Base-by-base conservation (phyloP, 2,888 invertebrate species). In the Dorcus parallelipipedus region DNA sequence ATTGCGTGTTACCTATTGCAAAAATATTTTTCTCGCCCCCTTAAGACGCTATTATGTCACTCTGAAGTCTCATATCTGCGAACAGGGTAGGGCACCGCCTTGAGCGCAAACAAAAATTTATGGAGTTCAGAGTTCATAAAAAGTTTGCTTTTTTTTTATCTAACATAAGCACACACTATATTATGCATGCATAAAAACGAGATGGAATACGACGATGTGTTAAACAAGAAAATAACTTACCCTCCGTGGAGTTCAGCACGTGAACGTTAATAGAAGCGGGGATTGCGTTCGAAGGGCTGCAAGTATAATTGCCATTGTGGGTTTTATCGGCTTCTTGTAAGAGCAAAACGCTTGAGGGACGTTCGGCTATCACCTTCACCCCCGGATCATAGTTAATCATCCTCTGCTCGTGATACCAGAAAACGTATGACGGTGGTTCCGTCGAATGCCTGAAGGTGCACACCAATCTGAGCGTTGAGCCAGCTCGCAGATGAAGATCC, bases 241-340 rank as follows among this genome's bases (percentile, higher is more conserved):
- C 76, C 69, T 76, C 76, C n/a, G 75, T 81, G 81, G 87, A 86
- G 69, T 87, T 87, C 47, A 88, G 81, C 33, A 88, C 87, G 71
- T 88, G 88, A 23, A 88, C 86, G 40, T 85, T 82, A 23, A 87
- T 85, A 41, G 83, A 84, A 65, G 87, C 85, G 0, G 86, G 82
- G 17, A 83, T 79, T 3, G 86, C 85, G 47, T 87, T 86, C 5
- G 84, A 82, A n/a, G 87, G 87, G 1, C 83, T 83, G 68, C 88
- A 88, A 23, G 87, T 87, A 76, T 88, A 88, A 76, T 87, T 87
- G 3, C 88, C 88, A 10, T 84, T 86, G 70, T 86, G 86, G 51
- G 71, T 72, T 38, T 75, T 73, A 58, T 78, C 77, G 0, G 86
- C 87, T 67, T 86, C 86, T 23, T 85, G 83, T 56, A 89, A 84